Evolutionary conservation across 2,797 vertebrate species (phyloP).

Genomic region (Trichosurus vulpecula): DNA sequence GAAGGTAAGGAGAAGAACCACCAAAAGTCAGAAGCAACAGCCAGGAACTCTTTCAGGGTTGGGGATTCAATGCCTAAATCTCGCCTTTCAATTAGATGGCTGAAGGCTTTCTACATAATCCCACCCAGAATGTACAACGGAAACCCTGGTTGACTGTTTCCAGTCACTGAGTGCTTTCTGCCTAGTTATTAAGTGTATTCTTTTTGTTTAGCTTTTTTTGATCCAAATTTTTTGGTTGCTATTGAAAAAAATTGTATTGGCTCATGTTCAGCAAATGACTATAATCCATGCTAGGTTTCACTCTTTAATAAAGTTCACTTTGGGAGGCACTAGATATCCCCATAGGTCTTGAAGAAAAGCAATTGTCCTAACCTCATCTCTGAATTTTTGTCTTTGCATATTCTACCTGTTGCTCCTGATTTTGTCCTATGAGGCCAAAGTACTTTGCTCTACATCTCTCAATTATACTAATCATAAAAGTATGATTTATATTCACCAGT

Average conservation of each 20-base stretch:
- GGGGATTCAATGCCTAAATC: background rate
- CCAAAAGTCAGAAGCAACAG: background rate
- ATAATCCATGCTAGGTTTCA: background rate
- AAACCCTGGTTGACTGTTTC: background rate
- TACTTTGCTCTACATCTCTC: background rate
- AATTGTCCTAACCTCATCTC: background rate
- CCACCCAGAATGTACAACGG: background rate
- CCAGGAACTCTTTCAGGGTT: background rate
- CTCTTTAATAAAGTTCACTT: background rate
- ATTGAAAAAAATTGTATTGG: background rate
- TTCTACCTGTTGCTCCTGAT: background rate
- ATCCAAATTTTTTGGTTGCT: background rate
- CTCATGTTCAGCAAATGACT: background rate
- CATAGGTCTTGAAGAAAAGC: background rate
- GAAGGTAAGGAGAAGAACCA: background rate
- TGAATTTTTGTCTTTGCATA: background rate
- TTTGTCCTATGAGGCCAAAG: background rate
- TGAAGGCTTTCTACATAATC: background rate
- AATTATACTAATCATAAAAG: background rate
- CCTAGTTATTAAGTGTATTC: background rate
- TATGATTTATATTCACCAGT: background rate
- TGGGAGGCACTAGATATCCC: background rate
- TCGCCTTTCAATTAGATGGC: background rate
- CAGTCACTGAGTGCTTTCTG: background rate
- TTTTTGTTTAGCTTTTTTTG: background rate